Evolutionary conservation across 2,113 vertebrate genomes (phyloP).

Genomic region (Potamarius usumacintae): DNA sequence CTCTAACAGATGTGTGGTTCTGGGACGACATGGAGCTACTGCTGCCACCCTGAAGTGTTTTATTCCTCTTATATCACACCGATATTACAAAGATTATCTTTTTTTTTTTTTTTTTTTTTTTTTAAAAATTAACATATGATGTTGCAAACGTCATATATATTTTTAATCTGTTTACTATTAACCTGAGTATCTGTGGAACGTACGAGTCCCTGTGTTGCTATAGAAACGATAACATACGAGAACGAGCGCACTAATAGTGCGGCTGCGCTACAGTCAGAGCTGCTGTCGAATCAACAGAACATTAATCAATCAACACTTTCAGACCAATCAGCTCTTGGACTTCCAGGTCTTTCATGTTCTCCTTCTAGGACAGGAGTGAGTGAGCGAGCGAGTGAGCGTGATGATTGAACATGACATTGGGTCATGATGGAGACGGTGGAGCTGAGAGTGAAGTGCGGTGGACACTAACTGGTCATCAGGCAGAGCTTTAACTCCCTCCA

Average conservation of each 20-base stretch:
- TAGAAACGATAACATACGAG: background rate
- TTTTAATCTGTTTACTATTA: background rate
- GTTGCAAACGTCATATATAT: too few relatives aligned
- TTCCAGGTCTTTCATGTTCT: too few relatives aligned
- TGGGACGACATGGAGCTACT: background rate
- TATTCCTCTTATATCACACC: background rate
- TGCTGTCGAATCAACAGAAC: too few relatives aligned
- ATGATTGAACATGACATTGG: too few relatives aligned
- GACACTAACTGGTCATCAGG: constrained; percentile 90
- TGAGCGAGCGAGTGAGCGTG: too few relatives aligned
- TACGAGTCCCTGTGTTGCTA: background rate
- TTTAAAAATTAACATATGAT: too few relatives aligned
- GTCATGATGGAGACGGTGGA: too few relatives aligned
- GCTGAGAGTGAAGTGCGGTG: background rate
- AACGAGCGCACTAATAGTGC: background rate
- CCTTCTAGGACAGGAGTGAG: too few relatives aligned
- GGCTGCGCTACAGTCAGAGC: background rate
- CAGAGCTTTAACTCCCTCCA: constrained; percentile 90
- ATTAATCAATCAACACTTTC: too few relatives aligned
- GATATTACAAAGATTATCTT: background rate
- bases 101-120: too few relatives aligned
- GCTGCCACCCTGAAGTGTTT: background rate
- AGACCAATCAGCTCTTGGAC: too few relatives aligned
- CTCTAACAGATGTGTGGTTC: too few relatives aligned
- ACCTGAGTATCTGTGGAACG: background rate